Evolutionary conservation across 2,113 vertebrate genomes (phyloP).

Genomic region (Paedocypris sp.): DNA sequence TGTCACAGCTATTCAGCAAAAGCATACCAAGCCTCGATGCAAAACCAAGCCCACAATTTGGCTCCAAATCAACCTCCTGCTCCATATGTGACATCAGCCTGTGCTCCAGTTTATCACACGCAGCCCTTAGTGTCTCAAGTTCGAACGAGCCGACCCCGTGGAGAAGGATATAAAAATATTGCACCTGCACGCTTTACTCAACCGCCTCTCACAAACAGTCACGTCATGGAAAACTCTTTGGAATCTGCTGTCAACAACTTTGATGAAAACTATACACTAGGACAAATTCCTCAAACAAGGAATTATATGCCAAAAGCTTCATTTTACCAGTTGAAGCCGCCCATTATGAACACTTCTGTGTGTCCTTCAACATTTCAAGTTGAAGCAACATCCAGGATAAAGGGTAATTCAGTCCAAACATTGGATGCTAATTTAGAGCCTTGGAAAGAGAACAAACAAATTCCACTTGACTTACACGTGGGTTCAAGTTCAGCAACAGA

Average conservation of each 20-base stretch:
- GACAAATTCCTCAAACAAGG: conserved; percentile 29
- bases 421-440: too few relatives aligned
- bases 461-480: conserved; percentile 36
- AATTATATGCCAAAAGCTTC: conserved; percentile 53
- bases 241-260: too few relatives aligned
- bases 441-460: conserved; percentile 21
- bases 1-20: background rate
- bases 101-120: conserved; percentile 12
- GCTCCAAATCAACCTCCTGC: conserved; percentile 37
- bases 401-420: conserved; percentile 24
- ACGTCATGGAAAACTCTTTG: background rate
- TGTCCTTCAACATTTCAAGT: conserved; percentile 30
- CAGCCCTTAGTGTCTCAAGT: conserved; percentile 38
- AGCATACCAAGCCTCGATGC: background rate
- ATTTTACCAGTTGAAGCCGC: conserved; percentile 54
- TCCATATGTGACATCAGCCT: conserved; percentile 39
- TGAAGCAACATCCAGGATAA: conserved; percentile 13
- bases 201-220: background rate
- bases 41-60: conserved; percentile 31
- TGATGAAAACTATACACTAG: background rate
- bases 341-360: conserved; percentile 38
- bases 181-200: background rate
- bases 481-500: too few relatives aligned
- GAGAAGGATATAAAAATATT: conserved; percentile 1
- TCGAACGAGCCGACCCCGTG: conserved; percentile 27